A percentile compares a stretch with the other conserved stretches of the same genome.
phyloP scores from a whole-genome alignment of 2,113 vertebrate species.

The Procavia capensis region DNA sequence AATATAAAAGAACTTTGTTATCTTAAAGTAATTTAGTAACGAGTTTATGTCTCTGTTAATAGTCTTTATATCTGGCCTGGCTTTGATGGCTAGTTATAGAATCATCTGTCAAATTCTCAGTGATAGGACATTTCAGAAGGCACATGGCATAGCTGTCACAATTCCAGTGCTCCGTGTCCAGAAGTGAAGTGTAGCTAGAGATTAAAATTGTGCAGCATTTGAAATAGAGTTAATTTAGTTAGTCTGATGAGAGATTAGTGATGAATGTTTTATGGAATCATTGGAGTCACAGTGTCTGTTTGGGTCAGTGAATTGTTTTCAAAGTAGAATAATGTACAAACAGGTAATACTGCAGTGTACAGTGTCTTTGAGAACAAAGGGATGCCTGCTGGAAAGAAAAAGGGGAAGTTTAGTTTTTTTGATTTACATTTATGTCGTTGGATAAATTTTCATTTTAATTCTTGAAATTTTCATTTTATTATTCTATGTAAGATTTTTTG shows the following conservation, averaged over 20 bases:
- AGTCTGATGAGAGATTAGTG: background rate
- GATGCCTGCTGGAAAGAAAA: background rate
- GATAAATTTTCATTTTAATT: constrained; percentile 32
- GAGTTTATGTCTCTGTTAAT: background rate
- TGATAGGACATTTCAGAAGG: background rate
- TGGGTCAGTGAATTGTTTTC: constrained; percentile 18
- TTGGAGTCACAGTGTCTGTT: background rate
- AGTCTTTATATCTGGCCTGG: background rate
- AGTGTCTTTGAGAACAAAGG: background rate
- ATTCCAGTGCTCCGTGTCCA: background rate
- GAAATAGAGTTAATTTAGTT: constrained; percentile 18
- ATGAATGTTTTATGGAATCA: background rate
- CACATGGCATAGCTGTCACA: background rate
- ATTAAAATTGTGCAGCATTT: background rate
- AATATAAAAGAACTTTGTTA: background rate
- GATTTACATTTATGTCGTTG: background rate
- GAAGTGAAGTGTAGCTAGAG: background rate
- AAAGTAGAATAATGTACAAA: background rate
- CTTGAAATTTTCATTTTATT: constrained; percentile 38
- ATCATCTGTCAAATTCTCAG: constrained; percentile 6
- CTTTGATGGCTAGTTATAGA: background rate
- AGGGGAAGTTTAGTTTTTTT: background rate
- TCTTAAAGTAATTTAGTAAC: background rate
- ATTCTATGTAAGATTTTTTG: background rate
- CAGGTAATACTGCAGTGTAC: background rate